phyloP scores from a whole-genome alignment of 1,140 invertebrate species.

The Rhyacophila brunnea region DNA sequence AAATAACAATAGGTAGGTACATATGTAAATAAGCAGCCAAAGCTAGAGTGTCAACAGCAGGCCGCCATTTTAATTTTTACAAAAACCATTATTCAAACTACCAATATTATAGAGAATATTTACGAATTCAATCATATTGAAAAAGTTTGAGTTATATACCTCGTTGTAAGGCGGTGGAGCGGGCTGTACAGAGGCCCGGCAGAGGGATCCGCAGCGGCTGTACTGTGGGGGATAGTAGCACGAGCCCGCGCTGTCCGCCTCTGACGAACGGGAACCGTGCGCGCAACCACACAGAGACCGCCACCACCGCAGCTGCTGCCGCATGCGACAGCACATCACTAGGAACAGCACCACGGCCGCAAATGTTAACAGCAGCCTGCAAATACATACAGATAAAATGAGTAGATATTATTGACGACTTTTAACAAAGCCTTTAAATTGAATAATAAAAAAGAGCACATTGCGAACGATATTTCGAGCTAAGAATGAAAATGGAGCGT shows the following conservation, averaged over 20 bases:
- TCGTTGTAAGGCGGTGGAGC: slow-evolving; percentile 78
- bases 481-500: background rate
- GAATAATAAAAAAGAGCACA: background rate
- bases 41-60: no score
- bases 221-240: slow-evolving; percentile 77
- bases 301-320: slow-evolving; percentile 56
- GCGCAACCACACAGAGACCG: slow-evolving; percentile 47
- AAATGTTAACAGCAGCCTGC: slow-evolving; percentile 42
- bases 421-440: background rate
- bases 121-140: no score
- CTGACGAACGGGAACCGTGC: slow-evolving; percentile 55
- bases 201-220: slow-evolving; percentile 73
- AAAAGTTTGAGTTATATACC: no score
- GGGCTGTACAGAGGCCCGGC: slow-evolving; percentile 75
- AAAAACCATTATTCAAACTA: no score
- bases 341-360: slow-evolving; percentile 62
- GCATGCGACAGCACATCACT: slow-evolving; percentile 60
- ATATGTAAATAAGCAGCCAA: no score
- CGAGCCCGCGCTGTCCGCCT: slow-evolving; percentile 70
- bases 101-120: no score
- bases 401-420: background rate
- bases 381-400: no score
- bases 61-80: no score
- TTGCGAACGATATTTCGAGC: background rate
- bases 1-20: no score